Conservation (phyloP, 2,888 invertebrate genomes). For the Drosophila kokeensis region DNA sequence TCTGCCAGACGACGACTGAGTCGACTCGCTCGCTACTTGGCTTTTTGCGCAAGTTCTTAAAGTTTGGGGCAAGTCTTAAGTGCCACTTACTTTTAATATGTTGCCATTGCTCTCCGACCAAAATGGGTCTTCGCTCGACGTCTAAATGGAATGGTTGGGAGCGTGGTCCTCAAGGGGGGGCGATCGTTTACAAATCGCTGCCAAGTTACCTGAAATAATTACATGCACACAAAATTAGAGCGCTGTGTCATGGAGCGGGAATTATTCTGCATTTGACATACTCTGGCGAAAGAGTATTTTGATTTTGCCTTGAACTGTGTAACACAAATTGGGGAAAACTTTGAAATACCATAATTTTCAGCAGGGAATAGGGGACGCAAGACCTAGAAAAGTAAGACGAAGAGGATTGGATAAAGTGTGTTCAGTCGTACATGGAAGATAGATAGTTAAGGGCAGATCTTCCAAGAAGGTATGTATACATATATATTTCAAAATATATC, state of each 20-base stretch:
- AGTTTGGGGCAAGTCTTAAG: constrained; percentile 59
- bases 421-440: rapidly evolving
- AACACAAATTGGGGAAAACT: neutral
- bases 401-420: neutral
- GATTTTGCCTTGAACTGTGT: neutral
- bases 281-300: constrained; percentile 17
- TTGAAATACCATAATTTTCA: neutral
- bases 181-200: constrained; percentile 61
- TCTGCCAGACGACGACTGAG: constrained; percentile 44
- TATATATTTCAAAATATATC: neutral
- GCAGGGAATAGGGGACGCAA: neutral
- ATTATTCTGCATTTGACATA: constrained; percentile 62
- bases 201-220: constrained; percentile 76
- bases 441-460: rapidly evolving
- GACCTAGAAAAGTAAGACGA: neutral
- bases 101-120: constrained; percentile 73
- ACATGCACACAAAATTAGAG: constrained; percentile 76
- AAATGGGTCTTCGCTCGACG: constrained; percentile 56
- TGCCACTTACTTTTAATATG: constrained; percentile 79
- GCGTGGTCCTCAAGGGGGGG: neutral
- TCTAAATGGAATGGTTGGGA: neutral
- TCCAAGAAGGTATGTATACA: neutral
- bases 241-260: constrained; percentile 62
- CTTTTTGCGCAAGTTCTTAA: constrained; percentile 70
- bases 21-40: constrained; percentile 32